Conservation (phyloP, 2,113 vertebrate genomes). For the Gymnorhina tibicen region DNA sequence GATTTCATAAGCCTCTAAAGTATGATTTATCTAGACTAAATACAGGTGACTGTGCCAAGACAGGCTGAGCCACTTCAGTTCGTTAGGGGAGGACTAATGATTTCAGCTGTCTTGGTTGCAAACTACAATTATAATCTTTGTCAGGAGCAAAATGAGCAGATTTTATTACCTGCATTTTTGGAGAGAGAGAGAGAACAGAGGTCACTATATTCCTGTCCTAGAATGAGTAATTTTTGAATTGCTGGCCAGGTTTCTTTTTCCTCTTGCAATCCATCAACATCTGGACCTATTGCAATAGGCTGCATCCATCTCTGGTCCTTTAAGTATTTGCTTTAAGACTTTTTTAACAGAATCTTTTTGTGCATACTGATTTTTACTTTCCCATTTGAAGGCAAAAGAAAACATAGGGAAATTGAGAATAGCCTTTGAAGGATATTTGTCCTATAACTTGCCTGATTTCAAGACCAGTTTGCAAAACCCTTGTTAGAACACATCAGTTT, state of each 20-base stretch:
- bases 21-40: slow-evolving; percentile 11
- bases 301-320: neutral
- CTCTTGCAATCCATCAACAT: neutral
- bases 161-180: neutral
- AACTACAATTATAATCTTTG: neutral
- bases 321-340: neutral
- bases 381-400: neutral
- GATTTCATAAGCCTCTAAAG: neutral
- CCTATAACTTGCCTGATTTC: neutral
- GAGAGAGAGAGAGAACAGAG: neutral
- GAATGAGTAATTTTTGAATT: neutral
- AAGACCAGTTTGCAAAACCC: neutral
- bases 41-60: neutral
- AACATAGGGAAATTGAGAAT: neutral
- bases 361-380: neutral
- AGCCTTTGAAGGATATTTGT: neutral
- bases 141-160: neutral
- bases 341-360: neutral
- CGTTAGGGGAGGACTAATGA: neutral
- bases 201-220: neutral
- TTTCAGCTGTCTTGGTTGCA: slow-evolving; percentile 6
- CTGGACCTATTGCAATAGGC: neutral
- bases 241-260: neutral
- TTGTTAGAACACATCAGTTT: neutral
- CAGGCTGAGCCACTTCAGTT: neutral